phyloP scores from a whole-genome alignment of 2,113 vertebrate species.

The Vicugna pacos region DNA sequence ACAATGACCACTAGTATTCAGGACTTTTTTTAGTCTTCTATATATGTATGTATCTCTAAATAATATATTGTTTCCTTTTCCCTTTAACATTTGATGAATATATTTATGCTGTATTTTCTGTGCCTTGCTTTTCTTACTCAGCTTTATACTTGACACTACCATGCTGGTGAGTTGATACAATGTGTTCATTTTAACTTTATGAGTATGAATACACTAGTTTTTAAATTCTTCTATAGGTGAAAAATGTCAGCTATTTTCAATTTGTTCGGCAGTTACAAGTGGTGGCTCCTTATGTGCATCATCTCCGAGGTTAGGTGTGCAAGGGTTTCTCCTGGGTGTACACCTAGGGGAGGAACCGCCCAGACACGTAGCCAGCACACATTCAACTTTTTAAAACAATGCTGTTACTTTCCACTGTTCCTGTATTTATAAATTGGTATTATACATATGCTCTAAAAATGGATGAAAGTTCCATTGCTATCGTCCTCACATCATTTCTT shows the following conservation, averaged over 20 bases:
- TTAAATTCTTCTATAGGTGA: neutral
- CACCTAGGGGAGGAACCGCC: neutral
- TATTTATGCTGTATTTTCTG: neutral
- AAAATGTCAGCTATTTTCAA: neutral
- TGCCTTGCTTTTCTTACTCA: neutral
- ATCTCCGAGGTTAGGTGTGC: neutral
- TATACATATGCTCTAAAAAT: neutral
- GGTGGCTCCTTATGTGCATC: neutral
- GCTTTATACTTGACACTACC: neutral
- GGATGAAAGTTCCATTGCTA: neutral
- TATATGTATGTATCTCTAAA: neutral
- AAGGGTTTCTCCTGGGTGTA: neutral
- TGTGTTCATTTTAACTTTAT: neutral
- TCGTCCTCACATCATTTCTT: neutral
- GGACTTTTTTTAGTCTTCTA: neutral
- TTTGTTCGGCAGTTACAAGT: neutral
- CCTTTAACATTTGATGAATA: neutral
- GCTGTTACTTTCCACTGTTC: neutral
- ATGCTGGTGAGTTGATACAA: neutral
- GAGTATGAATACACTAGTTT: neutral
- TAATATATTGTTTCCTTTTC: neutral
- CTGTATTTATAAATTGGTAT: neutral
- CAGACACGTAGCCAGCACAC: neutral
- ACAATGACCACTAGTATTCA: neutral
- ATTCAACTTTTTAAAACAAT: constrained; percentile 11